Percentiles rank a stretch among this genome's conserved stretches.
phyloP scores from a whole-genome alignment of 1,140 invertebrate genomes.

The Proctacanthus coquilletti region DNA sequence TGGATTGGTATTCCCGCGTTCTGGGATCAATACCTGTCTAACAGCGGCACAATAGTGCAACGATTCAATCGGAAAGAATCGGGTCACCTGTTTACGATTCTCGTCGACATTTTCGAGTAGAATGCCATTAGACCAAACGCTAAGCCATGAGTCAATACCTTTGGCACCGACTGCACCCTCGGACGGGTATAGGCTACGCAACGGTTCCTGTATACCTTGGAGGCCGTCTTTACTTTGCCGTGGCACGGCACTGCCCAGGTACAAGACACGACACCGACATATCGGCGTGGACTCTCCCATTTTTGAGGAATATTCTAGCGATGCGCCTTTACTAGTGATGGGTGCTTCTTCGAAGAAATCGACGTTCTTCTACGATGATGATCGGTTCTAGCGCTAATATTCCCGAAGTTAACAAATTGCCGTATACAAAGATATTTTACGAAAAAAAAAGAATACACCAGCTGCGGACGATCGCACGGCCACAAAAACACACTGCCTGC shows the following conservation, averaged over 20 bases:
- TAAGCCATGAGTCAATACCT: constrained; percentile 94
- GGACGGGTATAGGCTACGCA: constrained; percentile 83
- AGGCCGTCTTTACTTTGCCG: constrained; percentile 95
- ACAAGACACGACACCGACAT: constrained; percentile 92
- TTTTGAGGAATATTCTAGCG: not conserved
- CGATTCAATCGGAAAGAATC: constrained; percentile 94
- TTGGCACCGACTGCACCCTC: constrained; percentile 63
- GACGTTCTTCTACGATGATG: too few species aligned
- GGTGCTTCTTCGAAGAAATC: too few species aligned
- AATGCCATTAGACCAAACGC: constrained; percentile 93
- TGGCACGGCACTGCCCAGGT: constrained; percentile 92
- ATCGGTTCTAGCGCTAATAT: too few species aligned
- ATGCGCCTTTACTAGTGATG: not conserved
- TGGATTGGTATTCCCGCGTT: constrained; percentile 30
- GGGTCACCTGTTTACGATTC: constrained; percentile 80
- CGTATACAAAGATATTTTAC: too few species aligned
- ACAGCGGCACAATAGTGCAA: constrained; percentile 97
- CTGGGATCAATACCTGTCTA: constrained; percentile 55
- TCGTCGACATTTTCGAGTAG: constrained; percentile 94
- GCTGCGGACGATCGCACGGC: too few species aligned
- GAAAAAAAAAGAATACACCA: constrained; percentile 3
- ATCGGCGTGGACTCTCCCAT: constrained; percentile 68
- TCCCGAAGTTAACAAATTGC: too few species aligned
- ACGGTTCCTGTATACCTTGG: constrained; percentile 92
- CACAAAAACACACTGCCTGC: too few species aligned